These are phyloP conservation scores for Esox masquinongy DNA, from an alignment of 2,797 vertebrate genomes.

Conservation along the genomic window DNA sequence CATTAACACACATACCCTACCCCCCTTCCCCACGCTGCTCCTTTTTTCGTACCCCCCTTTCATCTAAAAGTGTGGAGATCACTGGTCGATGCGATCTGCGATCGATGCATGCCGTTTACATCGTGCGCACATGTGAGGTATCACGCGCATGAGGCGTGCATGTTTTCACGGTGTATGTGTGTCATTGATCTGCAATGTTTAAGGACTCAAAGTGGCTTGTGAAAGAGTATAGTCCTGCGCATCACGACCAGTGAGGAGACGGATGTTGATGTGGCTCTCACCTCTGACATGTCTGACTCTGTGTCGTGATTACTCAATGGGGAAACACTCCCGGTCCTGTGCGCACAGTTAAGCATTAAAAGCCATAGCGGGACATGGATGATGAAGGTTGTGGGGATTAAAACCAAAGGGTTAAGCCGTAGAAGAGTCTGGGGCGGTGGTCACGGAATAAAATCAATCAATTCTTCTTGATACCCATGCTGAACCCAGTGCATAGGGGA, in stretches of 20 bases:
- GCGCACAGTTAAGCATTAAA: neutral
- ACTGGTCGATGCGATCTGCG: neutral
- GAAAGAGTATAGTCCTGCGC: neutral
- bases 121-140: neutral
- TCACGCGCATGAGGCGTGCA: neutral
- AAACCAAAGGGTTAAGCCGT: neutral
- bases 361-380: neutral
- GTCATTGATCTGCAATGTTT: constrained; percentile 14
- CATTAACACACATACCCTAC: neutral
- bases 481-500: neutral
- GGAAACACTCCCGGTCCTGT: neutral
- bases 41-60: neutral
- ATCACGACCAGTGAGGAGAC: neutral
- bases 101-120: neutral
- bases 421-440: neutral
- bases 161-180: neutral
- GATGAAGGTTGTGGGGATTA: neutral
- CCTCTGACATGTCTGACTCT: neutral
- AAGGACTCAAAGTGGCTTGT: constrained; percentile 5
- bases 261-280: neutral
- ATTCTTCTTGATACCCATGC: neutral
- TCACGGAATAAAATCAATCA: neutral
- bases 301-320: no score
- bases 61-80: neutral
- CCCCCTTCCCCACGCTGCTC: neutral